Evolutionary conservation across 2,113 vertebrate species (phyloP), one percentile per base, ranked within the genome.

Genomic region (Epinephelus moara): DNA sequence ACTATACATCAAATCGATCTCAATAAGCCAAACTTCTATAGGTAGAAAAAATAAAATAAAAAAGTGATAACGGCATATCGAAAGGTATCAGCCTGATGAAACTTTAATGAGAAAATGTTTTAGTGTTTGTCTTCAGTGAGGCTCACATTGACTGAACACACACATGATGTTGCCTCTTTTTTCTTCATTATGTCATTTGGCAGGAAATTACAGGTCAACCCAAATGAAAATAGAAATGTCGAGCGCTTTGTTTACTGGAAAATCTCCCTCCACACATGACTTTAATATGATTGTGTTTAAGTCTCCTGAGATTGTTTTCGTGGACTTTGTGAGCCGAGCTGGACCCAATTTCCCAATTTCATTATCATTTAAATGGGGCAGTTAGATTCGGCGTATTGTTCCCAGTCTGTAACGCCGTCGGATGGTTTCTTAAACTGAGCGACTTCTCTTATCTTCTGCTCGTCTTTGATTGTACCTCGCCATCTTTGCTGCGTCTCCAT

Each of bases 311-410:
- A 33, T 27, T 62, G 27, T 78, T 78, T 64, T 68, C 52, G 57
- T 56, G 21, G 75, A 66, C 25, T 61, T 45, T 61, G 42, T 21
- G 25, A 45, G 42, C 40, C 53, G 53, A 53, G 19, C 8, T 62
- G 75, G 52, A 53, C 23, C 3, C 13, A 30, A 40, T 61, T 60
- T 52, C 47, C 74, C 15, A 50, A 17, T 57, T 53, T 60, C 80
- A 87, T 89, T 84, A 84, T 82, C 63, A 87, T 90, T 85, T 82
- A 85, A 90, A 88, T 82, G 14, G 9, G 3, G 49, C 3, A 18
- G 17, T 70, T 75, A 30, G 50, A 55, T 45, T 56, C 6, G 56
- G 14, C 50, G 21, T 27, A 52, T 78, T 53, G 25, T n/a, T 33
- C 42, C 23, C 42, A 21, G 50, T 25, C 52, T 61, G 49, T n/a